phyloP scores from a whole-genome alignment of 2,113 vertebrate genomes.

The Haemorhous mexicanus region DNA sequence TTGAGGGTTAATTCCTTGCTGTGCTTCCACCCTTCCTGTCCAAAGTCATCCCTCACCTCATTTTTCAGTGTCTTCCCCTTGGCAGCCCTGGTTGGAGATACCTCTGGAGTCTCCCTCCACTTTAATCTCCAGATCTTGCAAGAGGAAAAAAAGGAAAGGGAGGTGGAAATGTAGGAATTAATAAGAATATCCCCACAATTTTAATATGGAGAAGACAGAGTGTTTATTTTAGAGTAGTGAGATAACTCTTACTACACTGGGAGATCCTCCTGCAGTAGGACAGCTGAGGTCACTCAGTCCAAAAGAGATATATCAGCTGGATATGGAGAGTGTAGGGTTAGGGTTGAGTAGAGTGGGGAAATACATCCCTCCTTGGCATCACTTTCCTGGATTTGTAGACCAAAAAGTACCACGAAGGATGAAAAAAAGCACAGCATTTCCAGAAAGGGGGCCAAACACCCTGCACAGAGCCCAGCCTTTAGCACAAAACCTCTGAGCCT shows the following conservation, averaged over 20 bases:
- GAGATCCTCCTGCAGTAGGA: not conserved
- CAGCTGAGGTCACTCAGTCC: not conserved
- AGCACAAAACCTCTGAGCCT: not conserved
- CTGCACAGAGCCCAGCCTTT: no score
- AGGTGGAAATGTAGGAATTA: not conserved
- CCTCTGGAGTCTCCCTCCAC: not conserved
- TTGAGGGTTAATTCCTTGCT: not conserved
- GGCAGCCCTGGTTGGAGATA: not conserved
- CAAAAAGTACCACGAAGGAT: not conserved
- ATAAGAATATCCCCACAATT: not conserved
- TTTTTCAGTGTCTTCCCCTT: not conserved
- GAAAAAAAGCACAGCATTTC: not conserved
- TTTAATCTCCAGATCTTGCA: not conserved
- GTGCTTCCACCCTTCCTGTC: not conserved
- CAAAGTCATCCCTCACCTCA: not conserved
- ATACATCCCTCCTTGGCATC: not conserved
- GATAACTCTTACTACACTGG: not conserved
- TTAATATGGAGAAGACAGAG: not conserved
- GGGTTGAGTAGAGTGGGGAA: fast-evolving
- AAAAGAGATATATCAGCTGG: not conserved
- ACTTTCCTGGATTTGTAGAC: not conserved
- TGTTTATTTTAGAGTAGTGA: not conserved
- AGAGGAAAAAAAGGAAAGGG: not conserved
- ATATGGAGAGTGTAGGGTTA: not conserved
- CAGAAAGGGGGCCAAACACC: not conserved